Conservation (phyloP, 2,888 invertebrate species). For the Scaeva pyrastri region DNA sequence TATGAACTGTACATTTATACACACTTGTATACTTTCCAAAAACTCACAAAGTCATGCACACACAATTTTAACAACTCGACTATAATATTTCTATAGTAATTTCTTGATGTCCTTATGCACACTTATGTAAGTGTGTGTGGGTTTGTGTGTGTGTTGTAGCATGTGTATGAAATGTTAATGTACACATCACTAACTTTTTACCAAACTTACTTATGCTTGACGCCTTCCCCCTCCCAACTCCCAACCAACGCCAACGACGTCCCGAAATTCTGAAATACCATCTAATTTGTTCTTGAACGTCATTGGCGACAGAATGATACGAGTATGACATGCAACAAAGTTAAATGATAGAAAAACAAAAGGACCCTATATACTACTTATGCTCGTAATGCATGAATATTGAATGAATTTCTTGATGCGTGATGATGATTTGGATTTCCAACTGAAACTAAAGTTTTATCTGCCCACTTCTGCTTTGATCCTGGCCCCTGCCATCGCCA, state of each 20-base stretch:
- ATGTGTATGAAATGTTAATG: background rate
- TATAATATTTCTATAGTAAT: background rate
- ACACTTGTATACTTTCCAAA: background rate
- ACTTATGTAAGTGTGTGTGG: background rate
- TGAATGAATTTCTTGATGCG: slow-evolving; percentile 31
- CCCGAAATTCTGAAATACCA: background rate
- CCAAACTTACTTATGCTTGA: slow-evolving; percentile 2
- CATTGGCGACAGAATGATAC: slow-evolving; percentile 28
- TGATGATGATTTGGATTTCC: slow-evolving; percentile 10
- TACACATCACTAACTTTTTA: slow-evolving; percentile 15
- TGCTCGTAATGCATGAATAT: slow-evolving; percentile 27
- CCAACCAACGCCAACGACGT: too few relatives aligned
- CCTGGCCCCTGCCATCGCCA: too few relatives aligned
- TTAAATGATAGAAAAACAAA: slow-evolving; percentile 27
- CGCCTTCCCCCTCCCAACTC: background rate
- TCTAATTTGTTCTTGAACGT: slow-evolving; percentile 7
- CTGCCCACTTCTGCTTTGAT: background rate
- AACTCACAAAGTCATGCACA: slow-evolving; percentile 16
- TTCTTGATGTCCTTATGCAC: background rate
- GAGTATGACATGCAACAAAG: slow-evolving; percentile 31
- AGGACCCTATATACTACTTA: too few relatives aligned
- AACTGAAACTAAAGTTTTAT: slow-evolving; percentile 11
- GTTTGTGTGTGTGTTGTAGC: too few relatives aligned
- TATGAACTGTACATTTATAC: background rate
- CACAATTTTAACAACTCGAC: background rate